Evolutionary conservation across 2,797 vertebrate species (phyloP), one percentile per base, ranked within the genome.

Genomic region (Halcyon smyrnensis): DNA sequence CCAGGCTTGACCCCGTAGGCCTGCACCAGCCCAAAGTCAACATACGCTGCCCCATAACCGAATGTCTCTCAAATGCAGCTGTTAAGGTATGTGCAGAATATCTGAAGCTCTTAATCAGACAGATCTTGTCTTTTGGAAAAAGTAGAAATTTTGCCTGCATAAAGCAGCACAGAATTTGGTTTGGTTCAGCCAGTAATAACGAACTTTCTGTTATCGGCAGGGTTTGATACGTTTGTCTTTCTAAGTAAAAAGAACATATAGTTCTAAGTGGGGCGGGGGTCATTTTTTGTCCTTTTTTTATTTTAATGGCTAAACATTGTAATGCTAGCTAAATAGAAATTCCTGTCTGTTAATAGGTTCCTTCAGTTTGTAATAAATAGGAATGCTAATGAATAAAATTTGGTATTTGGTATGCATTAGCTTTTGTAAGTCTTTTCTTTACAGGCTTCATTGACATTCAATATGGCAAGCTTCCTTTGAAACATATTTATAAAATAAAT

Each of bases 401-500:
- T 97, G 87, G 95, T 98, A 97, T 98, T 98, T 98, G 97, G 97
- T 98, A 98, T 98, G 97, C 97, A 97, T 98, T 98, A 96, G 97
- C 97, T 97, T 98, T 98, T 98, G 95, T 97, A 97, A 97, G 84
- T 97, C 97, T 96, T 98, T 97, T 97, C 97, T 98, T 97, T 97
- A 97, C 92, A 97, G 93, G 87, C 96, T 95, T 98, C 98, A 98
- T 98, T 98, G 98, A 97, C 98, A 98, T 98, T 98, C 97, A 98
- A 98, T 98, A 98, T 98, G 96, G 97, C 96, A 98, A 97, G 97
- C 97, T 97, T 98, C 97, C 97, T 98, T 97, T 98, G 98, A 98
- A 98, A 98, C 94, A 98, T 98, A 98, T 98, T 98, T 98, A 98
- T 98, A 98, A 98, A 98, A 98, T 98, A 98, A 98, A 97, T 98